phyloP scores from a whole-genome alignment of 2,113 vertebrate genomes.

The Cyphotilapia sp. region DNA sequence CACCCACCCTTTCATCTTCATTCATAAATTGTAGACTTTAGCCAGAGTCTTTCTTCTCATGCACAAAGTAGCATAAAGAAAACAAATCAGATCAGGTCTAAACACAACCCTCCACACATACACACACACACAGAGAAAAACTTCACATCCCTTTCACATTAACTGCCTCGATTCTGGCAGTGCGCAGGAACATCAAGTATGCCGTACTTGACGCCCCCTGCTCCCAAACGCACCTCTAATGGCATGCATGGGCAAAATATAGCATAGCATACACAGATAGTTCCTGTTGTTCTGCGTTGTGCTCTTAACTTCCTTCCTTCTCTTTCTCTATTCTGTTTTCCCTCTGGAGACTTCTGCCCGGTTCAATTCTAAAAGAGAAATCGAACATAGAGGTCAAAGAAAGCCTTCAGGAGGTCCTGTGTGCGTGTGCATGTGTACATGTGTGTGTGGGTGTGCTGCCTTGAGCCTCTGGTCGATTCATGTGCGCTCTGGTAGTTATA shows the following conservation, averaged over 20 bases:
- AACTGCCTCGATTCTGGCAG: background rate
- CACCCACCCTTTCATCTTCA: background rate
- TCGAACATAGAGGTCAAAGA: constrained; percentile 65
- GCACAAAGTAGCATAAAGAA: constrained; percentile 1
- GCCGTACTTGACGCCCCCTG: background rate
- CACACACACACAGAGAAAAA: background rate
- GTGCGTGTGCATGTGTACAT: background rate
- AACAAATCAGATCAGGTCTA: constrained; percentile 4
- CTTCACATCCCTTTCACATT: background rate
- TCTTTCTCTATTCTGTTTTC: constrained; percentile 18
- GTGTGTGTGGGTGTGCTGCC: background rate
- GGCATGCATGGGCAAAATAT: background rate
- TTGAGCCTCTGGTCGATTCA: constrained; percentile 9
- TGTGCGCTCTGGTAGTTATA: background rate
- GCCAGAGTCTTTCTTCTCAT: background rate
- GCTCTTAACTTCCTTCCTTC: constrained; percentile 9
- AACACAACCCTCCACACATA: background rate
- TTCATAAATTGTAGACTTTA: background rate
- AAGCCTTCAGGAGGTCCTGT: constrained; percentile 45
- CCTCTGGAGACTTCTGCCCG: constrained; percentile 55
- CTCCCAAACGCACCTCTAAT: background rate
- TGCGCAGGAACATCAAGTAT: background rate
- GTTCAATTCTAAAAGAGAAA: constrained; percentile 68
- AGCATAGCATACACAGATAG: background rate
- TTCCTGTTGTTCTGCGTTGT: constrained; percentile 33